A percentile compares a stretch with the other conserved stretches of the same genome.
phyloP scores from a whole-genome alignment of 1,140 invertebrate genomes.

The Drosophila ohnishii region DNA sequence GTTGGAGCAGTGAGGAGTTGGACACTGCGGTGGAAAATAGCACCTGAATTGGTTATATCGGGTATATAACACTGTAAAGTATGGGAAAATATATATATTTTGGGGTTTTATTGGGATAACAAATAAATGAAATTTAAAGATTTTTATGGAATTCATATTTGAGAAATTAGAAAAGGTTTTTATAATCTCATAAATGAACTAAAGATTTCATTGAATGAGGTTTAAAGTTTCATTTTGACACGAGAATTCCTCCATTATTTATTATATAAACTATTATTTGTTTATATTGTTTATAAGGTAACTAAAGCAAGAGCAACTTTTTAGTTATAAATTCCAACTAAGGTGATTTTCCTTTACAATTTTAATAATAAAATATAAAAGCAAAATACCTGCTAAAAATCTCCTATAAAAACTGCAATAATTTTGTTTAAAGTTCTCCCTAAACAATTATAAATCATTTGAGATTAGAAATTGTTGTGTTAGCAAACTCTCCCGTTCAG shows the following conservation, averaged over 20 bases:
- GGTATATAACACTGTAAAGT: conserved; percentile 1
- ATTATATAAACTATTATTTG: too few species aligned
- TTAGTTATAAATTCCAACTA: not conserved
- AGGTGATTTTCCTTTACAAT: not conserved
- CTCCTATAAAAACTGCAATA: not conserved
- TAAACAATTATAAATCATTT: not conserved
- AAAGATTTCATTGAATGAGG: too few species aligned
- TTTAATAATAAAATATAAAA: not conserved
- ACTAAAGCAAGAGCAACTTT: not conserved
- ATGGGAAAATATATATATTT: too few species aligned
- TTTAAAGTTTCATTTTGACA: not conserved
- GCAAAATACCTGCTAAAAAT: not conserved
- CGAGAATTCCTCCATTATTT: too few species aligned
- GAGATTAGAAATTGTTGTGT: not conserved
- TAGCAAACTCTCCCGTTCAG: not conserved
- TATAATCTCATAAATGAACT: not conserved
- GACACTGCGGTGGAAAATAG: conserved; percentile 2
- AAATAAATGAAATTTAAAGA: not conserved
- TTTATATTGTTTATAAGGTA: too few species aligned
- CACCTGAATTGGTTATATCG: conserved; percentile 1
- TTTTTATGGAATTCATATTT: not conserved
- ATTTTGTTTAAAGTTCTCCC: not conserved
- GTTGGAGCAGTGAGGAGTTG: conserved; percentile 7
- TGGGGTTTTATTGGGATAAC: not conserved
- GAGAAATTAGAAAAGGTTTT: fast-evolving